These are phyloP conservation scores for Strigamia crassipes DNA, from an alignment of 2,888 invertebrate species.

Conservation along the genomic window DNA sequence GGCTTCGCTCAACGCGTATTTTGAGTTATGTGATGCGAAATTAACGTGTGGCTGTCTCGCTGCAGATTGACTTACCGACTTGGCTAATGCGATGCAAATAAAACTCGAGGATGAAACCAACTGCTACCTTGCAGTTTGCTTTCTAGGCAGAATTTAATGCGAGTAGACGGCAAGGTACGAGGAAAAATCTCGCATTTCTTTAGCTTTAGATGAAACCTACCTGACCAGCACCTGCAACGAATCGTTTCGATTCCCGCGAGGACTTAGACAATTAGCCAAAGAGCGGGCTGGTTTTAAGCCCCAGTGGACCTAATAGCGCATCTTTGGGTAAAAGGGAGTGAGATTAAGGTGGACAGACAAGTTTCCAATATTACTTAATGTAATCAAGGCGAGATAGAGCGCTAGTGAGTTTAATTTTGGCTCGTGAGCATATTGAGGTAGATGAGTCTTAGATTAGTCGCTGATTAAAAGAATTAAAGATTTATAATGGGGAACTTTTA, in stretches of 20 bases:
- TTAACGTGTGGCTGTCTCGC: neutral
- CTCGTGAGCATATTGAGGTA: neutral
- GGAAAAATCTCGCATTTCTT: neutral
- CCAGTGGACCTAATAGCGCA: constrained; percentile 1
- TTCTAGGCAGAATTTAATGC: neutral
- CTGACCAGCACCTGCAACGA: neutral
- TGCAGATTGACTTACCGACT: neutral
- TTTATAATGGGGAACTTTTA: no score
- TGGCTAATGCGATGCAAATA: neutral
- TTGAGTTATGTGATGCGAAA: constrained; percentile 14
- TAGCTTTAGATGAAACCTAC: constrained; percentile 1
- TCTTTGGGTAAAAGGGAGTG: neutral
- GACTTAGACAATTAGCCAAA: constrained; percentile 3
- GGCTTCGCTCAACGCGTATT: neutral
- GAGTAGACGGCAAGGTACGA: neutral
- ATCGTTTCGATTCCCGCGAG: neutral
- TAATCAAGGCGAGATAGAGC: constrained; percentile 10
- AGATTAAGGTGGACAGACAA: constrained; percentile 2
- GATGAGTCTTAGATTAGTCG: neutral
- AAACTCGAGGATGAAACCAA: neutral
- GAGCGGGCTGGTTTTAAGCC: neutral
- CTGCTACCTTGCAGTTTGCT: neutral
- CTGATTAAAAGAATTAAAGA: neutral
- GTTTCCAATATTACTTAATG: constrained; percentile 11
- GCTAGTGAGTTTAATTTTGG: neutral